Evolutionary conservation across 2,888 invertebrate genomes (phyloP).

Genomic region (Ectobius pallidus): DNA sequence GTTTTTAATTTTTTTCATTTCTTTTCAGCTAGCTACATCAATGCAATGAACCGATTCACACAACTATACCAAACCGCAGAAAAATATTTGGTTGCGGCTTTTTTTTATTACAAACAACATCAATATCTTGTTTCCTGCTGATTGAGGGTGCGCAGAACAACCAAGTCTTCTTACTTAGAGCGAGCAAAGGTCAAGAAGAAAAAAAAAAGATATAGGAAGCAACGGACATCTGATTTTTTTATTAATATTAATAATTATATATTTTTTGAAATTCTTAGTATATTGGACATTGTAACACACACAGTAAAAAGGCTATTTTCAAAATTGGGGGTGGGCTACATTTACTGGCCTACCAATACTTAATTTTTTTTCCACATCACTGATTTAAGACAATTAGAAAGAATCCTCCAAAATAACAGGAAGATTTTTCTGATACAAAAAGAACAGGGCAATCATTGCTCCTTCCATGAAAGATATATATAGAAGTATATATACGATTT

Average conservation of each 20-base stretch:
- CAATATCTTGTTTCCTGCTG: constrained; percentile 31
- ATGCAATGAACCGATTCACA: constrained; percentile 40
- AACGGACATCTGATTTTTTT: constrained; percentile 46
- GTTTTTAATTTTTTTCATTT: constrained; percentile 34
- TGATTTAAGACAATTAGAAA: constrained; percentile 44
- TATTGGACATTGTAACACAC: constrained; percentile 33
- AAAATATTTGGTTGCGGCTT: constrained; percentile 18
- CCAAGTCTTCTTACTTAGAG: constrained; percentile 40
- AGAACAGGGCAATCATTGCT: constrained; percentile 25
- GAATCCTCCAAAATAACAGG: constrained; percentile 37
- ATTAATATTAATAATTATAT: constrained; percentile 29
- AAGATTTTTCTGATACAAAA: constrained; percentile 37
- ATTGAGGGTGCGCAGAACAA: constrained; percentile 42
- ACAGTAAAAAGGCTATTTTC: constrained; percentile 41
- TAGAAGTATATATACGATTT: constrained; percentile 26
- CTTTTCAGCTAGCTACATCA: constrained; percentile 39
- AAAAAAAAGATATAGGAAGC: constrained; percentile 46
- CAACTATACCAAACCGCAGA: constrained; percentile 32
- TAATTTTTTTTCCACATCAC: constrained; percentile 33
- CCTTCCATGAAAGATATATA: constrained; percentile 11
- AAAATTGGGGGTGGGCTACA: constrained; percentile 40
- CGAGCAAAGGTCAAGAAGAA: constrained; percentile 40
- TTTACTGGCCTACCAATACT: constrained; percentile 42
- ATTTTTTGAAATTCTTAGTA: constrained; percentile 38
- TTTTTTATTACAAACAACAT: constrained; percentile 33